phyloP scores from a whole-genome alignment of 2,888 invertebrate species.

The Petrolisthes cinctipes region DNA sequence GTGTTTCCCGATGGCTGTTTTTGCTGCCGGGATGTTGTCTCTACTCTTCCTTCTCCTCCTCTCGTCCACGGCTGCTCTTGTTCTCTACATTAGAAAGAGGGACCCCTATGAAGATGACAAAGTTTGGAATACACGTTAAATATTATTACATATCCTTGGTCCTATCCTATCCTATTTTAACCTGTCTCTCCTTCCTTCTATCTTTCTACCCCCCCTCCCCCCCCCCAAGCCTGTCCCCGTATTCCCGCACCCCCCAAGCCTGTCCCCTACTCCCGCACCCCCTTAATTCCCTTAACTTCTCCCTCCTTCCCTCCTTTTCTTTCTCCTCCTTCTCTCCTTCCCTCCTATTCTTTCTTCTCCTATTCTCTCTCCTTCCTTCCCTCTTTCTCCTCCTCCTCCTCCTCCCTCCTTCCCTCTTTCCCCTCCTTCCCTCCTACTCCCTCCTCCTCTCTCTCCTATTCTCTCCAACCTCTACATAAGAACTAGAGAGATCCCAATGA shows the following conservation, averaged over 20 bases:
- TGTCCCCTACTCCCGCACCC: too few relatives aligned
- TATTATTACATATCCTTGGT: background rate
- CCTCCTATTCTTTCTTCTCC: too few relatives aligned
- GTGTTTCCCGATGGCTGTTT: conserved; percentile 43
- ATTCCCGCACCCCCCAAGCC: too few relatives aligned
- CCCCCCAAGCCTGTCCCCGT: background rate
- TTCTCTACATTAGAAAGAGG: conserved; percentile 42
- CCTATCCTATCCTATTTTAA: background rate
- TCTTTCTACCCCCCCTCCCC: background rate
- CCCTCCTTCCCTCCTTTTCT: too few relatives aligned
- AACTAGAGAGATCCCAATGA: too few relatives aligned
- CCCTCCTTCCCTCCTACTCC: conserved; percentile 1
- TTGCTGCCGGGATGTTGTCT: conserved; percentile 38
- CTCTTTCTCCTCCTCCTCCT: background rate
- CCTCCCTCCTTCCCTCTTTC: conserved; percentile 2
- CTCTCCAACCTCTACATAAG: too few relatives aligned
- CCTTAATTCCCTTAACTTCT: too few relatives aligned
- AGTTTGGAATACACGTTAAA: conserved; percentile 19
- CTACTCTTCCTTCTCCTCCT: conserved; percentile 47
- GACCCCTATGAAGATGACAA: conserved; percentile 17
- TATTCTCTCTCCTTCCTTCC: background rate
- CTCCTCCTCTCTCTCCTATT: too few relatives aligned
- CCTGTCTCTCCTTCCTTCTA: background rate
- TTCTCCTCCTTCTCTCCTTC: too few relatives aligned
- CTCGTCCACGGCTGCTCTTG: conserved; percentile 43